These are phyloP conservation scores for Cremastinae sp. DNA, from an alignment of 2,888 invertebrate species.

Conservation along the genomic window DNA sequence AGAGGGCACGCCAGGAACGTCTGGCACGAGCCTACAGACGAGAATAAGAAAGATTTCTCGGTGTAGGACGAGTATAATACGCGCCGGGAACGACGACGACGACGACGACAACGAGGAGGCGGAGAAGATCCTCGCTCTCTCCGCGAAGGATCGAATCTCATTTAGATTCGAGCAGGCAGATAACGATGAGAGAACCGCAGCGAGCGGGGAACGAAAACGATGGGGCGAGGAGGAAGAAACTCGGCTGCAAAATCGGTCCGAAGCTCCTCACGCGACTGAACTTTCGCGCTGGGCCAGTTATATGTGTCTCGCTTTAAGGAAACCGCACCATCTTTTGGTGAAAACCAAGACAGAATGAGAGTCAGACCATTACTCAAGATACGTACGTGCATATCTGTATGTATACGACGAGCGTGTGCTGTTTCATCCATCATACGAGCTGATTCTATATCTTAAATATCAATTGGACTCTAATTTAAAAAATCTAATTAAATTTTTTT, in stretches of 20 bases:
- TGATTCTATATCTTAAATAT: too few species aligned
- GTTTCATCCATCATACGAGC: not conserved
- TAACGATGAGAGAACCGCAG: constrained; percentile 59
- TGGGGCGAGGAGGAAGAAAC: not conserved
- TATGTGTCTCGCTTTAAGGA: constrained; percentile 35
- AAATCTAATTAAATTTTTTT: too few species aligned
- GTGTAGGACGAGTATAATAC: constrained; percentile 15
- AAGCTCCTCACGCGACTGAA: constrained; percentile 62
- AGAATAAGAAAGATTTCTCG: not conserved
- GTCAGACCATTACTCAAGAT: not conserved
- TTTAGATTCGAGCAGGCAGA: constrained; percentile 72
- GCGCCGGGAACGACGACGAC: constrained; percentile 26
- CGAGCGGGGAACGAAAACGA: constrained; percentile 13
- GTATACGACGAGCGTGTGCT: not conserved
- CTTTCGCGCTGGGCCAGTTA: constrained; percentile 45
- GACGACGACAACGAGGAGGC: constrained; percentile 31
- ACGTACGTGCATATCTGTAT: not conserved
- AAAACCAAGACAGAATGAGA: constrained; percentile 11
- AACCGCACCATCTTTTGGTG: constrained; percentile 41
- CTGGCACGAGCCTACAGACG: constrained; percentile 56
- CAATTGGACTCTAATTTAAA: too few species aligned
- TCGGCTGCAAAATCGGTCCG: constrained; percentile 19
- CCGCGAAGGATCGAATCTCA: constrained; percentile 72
- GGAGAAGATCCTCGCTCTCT: constrained; percentile 34
- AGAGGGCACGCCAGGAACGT: constrained; percentile 56